Evolutionary conservation across 2,113 vertebrate species (phyloP), one percentile per base, ranked within the genome.

Genomic region (Trichomycterus rosablanca): DNA sequence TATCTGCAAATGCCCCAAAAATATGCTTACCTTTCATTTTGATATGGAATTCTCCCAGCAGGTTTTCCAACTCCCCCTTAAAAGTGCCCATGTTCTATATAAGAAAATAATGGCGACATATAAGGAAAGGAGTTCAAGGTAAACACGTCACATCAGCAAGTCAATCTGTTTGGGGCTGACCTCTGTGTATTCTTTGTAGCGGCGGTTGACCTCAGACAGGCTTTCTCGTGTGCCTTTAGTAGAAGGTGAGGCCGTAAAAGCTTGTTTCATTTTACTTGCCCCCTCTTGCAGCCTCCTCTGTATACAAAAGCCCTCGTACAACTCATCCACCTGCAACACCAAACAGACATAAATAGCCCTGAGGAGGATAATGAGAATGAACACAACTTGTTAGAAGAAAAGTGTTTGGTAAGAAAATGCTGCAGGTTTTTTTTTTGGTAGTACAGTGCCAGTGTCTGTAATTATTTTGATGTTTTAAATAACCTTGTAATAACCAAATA

Each of bases 251-350:
- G 84, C 74, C 1, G 88, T 89, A 70, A 98, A 98, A 30, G 96
- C 96, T 79, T 93, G 94, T 74, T 96, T 98, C 96, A 99, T 98
- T 74, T 94, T 92, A 76, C 81, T 91, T 75, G 96, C 96, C 0
- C 96, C 96, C 1, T 99, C 96, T 34, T 92, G 89, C 70, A 99
- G 90, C 9, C 94, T 89, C 42, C 91, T 87, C 80, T 98, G 95
- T 81, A 99, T 97, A 70, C 94, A 97, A 53, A 97, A 99, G 0
- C 91, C 93, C 81, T 99, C 96, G 0, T 94, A 98, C 71, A 99
- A 86, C 75, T 99, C 95, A 18, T 99, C 96, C 61, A 99, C 90
- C 96, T 99, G 81, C 58, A 51, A 51, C 20, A 49, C 24, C 46
- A 72, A 24, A 72, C 40, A 58, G 22, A 61, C 8, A 26, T 10